Evolutionary conservation across 1,140 invertebrate species (phyloP).

Genomic region (Physella acuta): DNA sequence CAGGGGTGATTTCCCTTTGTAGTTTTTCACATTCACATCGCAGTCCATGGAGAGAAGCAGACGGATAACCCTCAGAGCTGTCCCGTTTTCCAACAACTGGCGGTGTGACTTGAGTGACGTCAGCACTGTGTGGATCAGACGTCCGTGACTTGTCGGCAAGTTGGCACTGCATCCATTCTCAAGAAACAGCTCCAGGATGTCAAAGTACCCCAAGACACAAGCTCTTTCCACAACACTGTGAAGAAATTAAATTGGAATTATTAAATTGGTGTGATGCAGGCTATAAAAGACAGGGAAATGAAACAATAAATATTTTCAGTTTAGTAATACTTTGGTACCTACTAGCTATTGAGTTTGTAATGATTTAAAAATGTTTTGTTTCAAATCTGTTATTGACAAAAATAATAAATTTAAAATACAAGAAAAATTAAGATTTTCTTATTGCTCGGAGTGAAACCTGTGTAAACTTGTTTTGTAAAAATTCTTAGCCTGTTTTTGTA

Average conservation of each 20-base stretch:
- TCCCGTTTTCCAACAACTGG: slow-evolving; percentile 31
- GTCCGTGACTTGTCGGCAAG: slow-evolving; percentile 40
- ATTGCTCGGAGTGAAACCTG: no score
- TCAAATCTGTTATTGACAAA: no score
- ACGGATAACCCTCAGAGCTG: slow-evolving; percentile 27
- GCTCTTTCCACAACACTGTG: slow-evolving; percentile 34
- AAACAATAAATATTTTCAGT: no score
- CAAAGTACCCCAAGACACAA: slow-evolving; percentile 36
- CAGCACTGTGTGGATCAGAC: slow-evolving; percentile 39
- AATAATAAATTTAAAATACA: no score
- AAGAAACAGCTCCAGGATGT: slow-evolving; percentile 39
- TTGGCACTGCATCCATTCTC: slow-evolving; percentile 46
- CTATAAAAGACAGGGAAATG: no score
- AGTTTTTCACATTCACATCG: slow-evolving; percentile 39
- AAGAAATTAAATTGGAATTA: neutral
- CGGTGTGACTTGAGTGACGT: slow-evolving; percentile 31
- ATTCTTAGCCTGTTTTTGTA: no score
- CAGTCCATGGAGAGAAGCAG: slow-evolving; percentile 33
- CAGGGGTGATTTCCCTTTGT: slow-evolving; percentile 34
- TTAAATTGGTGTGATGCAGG: no score
- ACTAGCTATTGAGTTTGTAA: no score
- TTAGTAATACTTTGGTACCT: no score
- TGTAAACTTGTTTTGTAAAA: no score
- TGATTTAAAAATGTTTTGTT: no score
- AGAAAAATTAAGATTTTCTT: no score